Evolutionary conservation across 2,888 invertebrate genomes (phyloP).

Genomic region (Heliconius ethilla): DNA sequence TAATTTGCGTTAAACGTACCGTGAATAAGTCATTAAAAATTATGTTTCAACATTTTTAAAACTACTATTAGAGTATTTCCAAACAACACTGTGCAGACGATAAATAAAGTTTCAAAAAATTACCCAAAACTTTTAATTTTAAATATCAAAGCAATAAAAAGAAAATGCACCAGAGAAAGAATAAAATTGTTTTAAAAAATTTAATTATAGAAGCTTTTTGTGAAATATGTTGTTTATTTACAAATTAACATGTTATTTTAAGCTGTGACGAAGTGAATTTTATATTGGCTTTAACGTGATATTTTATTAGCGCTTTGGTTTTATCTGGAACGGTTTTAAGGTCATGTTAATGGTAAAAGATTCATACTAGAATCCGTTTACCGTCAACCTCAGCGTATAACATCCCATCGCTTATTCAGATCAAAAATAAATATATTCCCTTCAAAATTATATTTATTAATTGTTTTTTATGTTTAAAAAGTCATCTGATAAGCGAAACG

Average conservation of each 20-base stretch:
- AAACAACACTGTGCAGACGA: conserved; percentile 37
- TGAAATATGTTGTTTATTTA: conserved; percentile 36
- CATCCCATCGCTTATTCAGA: conserved; percentile 74
- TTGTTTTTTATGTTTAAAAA: conserved; percentile 11
- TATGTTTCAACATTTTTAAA: conserved; percentile 37
- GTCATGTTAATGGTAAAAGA: conserved; percentile 62
- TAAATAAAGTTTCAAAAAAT: conserved; percentile 34
- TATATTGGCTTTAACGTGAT: conserved; percentile 49
- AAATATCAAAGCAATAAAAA: conserved; percentile 42
- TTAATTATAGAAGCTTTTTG: conserved; percentile 37
- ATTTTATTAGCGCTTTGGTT: conserved; percentile 71
- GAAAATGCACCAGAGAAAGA: conserved; percentile 38
- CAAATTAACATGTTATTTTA: conserved; percentile 41
- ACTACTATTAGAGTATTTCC: conserved; percentile 34
- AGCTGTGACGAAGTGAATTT: conserved; percentile 45
- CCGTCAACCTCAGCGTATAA: conserved; percentile 53
- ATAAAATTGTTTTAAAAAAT: conserved; percentile 34
- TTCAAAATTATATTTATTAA: conserved; percentile 42
- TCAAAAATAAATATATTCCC: conserved; percentile 45
- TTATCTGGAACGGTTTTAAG: conserved; percentile 72
- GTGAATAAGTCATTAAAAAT: conserved; percentile 39
- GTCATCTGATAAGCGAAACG: conserved; percentile 69
- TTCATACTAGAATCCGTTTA: conserved; percentile 52
- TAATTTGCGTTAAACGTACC: conserved; percentile 40
- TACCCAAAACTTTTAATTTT: conserved; percentile 35